Evolutionary conservation across 2,888 invertebrate species (phyloP).

Genomic region (Drosophila mercatorum): DNA sequence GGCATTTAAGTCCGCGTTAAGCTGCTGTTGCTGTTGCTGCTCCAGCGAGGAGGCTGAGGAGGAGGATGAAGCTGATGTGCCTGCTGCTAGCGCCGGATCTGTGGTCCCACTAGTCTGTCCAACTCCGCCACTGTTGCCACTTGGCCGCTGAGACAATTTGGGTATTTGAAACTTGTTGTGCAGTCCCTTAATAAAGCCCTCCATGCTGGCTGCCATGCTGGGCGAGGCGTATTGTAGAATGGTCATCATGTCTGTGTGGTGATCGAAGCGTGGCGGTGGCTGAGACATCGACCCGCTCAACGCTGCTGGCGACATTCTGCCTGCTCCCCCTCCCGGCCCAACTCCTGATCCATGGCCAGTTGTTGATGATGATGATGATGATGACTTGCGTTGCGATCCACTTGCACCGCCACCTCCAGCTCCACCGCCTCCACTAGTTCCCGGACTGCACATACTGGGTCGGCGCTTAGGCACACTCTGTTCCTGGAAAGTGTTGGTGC

Average conservation of each 20-base stretch:
- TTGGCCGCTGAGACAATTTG: conserved; percentile 88
- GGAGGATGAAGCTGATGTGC: conserved; percentile 15
- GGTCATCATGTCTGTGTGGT: conserved; percentile 84
- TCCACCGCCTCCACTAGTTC: conserved; percentile 28
- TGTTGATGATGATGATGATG: not conserved
- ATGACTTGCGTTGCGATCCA: conserved; percentile 48
- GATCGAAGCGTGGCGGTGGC: conserved; percentile 79
- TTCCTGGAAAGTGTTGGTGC: conserved; percentile 82
- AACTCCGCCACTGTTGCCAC: conserved; percentile 27
- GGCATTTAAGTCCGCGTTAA: conserved; percentile 14
- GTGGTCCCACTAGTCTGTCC: conserved; percentile 32
- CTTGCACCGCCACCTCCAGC: conserved; percentile 8
- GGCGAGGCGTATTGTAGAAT: conserved; percentile 87
- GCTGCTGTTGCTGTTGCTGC: conserved; percentile 21
- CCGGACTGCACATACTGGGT: conserved; percentile 65
- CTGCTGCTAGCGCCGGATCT: conserved; percentile 33
- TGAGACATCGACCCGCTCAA: conserved; percentile 74
- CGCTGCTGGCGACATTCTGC: conserved; percentile 59
- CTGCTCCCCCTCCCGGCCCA: conserved; percentile 30
- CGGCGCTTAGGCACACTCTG: conserved; percentile 58
- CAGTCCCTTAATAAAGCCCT: conserved; percentile 91
- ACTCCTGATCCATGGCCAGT: conserved; percentile 11
- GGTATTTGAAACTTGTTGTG: conserved; percentile 95
- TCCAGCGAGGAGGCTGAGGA: conserved; percentile 27
- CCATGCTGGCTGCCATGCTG: conserved; percentile 87